These are phyloP conservation scores for Drosophila nikananu DNA, from an alignment of 1,140 invertebrate genomes.

Conservation along the genomic window DNA sequence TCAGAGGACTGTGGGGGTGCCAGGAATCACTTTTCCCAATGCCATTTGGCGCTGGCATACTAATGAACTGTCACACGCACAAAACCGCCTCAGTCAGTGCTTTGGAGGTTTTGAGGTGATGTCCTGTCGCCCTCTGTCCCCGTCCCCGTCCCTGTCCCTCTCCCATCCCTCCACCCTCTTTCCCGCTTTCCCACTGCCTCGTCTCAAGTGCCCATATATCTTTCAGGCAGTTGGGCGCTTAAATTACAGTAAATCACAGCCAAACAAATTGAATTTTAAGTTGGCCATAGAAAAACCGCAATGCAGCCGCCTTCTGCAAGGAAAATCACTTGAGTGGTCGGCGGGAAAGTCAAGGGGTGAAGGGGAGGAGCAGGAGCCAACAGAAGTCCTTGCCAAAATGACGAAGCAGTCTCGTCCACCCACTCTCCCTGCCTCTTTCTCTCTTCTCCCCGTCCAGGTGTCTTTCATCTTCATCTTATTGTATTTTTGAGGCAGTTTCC, in stretches of 20 bases:
- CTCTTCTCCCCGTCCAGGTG: constrained; percentile 41
- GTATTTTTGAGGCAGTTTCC: constrained; percentile 60
- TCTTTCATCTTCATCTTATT: constrained; percentile 82
- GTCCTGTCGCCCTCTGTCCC: background rate
- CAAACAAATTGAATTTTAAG: constrained; percentile 83
- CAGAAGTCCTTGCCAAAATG: constrained; percentile 74
- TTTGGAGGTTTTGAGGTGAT: constrained; percentile 37
- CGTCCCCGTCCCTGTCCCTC: background rate
- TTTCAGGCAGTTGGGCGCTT: constrained; percentile 72
- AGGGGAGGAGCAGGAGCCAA: constrained; percentile 1
- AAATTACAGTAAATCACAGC: constrained; percentile 82
- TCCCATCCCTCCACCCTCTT: background rate
- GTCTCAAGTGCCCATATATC: constrained; percentile 74
- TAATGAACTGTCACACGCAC: constrained; percentile 79
- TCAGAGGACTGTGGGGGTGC: constrained; percentile 9
- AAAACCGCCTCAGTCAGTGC: constrained; percentile 36
- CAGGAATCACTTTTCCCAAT: constrained; percentile 71
- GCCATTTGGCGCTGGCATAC: constrained; percentile 74
- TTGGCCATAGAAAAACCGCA: constrained; percentile 75
- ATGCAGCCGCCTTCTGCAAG: constrained; percentile 67
- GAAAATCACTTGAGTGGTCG: constrained; percentile 70
- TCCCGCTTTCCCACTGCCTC: background rate
- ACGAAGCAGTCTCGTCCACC: constrained; percentile 57
- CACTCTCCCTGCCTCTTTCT: background rate
- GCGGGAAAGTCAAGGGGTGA: background rate